A percentile compares a stretch with the other conserved stretches of the same genome.
phyloP scores from a whole-genome alignment of 2,113 vertebrate genomes.

The Nothobranchius furzeri region DNA sequence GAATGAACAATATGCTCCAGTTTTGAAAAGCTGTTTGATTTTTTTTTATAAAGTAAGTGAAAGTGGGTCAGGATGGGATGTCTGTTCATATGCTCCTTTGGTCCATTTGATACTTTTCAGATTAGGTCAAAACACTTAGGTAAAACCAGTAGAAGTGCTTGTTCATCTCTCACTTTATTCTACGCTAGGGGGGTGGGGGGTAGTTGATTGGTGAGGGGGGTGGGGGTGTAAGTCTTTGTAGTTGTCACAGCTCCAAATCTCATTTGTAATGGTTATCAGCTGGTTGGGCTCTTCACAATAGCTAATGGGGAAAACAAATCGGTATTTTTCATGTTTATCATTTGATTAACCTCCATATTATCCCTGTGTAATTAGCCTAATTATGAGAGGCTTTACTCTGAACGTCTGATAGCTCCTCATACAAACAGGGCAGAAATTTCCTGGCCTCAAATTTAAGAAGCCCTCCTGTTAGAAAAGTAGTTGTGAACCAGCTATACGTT shows the following conservation, averaged over 20 bases:
- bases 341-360: conserved; percentile 73
- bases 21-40: neutral
- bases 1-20: neutral
- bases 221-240: conserved; percentile 60
- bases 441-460: conserved; percentile 9
- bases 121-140: conserved; percentile 15
- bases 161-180: conserved; percentile 28
- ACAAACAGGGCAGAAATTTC: conserved; percentile 30
- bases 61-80: neutral
- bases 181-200: conserved; percentile 41
- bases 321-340: conserved; percentile 70
- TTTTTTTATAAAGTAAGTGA: neutral
- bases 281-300: conserved; percentile 69
- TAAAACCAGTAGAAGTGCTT: conserved; percentile 20
- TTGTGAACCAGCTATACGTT: conserved; percentile 4
- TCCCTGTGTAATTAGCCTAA: conserved; percentile 73
- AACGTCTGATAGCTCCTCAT: conserved; percentile 31
- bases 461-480: too few species aligned
- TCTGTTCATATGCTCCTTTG: conserved; percentile 4
- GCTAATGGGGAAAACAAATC: conserved; percentile 78
- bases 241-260: conserved; percentile 72
- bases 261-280: conserved; percentile 77
- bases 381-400: conserved; percentile 59
- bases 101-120: conserved; percentile 10
- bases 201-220: conserved; percentile 12